A percentile compares a stretch with the other conserved stretches of the same genome.
These are phyloP conservation scores for Falco biarmicus DNA, from an alignment of 2,797 vertebrate genomes.

Conservation along the genomic window DNA sequence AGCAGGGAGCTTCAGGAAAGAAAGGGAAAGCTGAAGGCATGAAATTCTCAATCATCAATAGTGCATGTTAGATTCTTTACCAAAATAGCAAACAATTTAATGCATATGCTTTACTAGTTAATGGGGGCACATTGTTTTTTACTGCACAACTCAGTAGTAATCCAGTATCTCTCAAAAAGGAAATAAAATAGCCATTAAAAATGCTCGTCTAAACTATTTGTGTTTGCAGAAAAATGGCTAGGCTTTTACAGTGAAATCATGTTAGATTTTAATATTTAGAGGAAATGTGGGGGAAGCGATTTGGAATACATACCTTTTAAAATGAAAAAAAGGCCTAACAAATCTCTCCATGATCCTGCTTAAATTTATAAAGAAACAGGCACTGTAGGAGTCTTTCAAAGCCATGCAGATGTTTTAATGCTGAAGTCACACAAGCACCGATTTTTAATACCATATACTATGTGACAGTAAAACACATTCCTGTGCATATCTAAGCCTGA, in stretches of 20 bases:
- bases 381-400: neutral
- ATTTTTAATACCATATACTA: accelerated
- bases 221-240: neutral
- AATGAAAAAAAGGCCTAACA: neutral
- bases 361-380: neutral
- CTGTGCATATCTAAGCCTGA: neutral
- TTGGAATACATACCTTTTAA: neutral
- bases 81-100: neutral
- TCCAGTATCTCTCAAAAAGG: neutral
- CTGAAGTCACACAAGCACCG: neutral
- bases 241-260: neutral
- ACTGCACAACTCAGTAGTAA: neutral
- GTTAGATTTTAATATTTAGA: neutral
- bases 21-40: neutral
- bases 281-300: neutral
- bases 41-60: neutral
- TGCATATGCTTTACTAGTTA: neutral
- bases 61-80: neutral
- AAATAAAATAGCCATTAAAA: neutral
- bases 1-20: neutral
- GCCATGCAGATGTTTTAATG: neutral
- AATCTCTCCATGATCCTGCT: neutral
- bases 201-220: neutral
- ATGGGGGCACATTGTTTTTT: neutral
- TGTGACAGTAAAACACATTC: neutral